Percentiles rank a stretch among this genome's conserved stretches.
Evolutionary conservation across 2,888 invertebrate species (phyloP).

Genomic region (Melinaea menophilus): DNA sequence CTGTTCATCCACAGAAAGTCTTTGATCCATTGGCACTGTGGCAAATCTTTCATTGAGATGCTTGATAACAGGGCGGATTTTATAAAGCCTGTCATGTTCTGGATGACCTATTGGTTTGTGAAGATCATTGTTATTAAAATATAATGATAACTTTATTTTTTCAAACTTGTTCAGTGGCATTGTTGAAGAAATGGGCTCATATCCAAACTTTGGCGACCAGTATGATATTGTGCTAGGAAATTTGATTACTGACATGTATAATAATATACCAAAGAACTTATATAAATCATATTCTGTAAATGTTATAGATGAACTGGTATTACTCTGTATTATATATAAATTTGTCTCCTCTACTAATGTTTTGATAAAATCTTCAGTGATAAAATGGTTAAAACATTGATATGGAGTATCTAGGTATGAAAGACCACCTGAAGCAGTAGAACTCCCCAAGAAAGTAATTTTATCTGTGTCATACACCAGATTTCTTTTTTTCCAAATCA

Average conservation of each 20-base stretch:
- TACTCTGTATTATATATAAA: conserved; percentile 26
- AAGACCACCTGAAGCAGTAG: conserved; percentile 36
- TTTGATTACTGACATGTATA: conserved; percentile 22
- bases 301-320: conserved; percentile 25
- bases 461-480: conserved; percentile 40
- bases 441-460: conserved; percentile 43
- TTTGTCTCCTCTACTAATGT: conserved; percentile 30
- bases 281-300: conserved; percentile 22
- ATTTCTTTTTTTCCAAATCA: conserved; percentile 44
- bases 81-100: conserved; percentile 24
- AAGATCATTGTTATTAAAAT: conserved; percentile 27
- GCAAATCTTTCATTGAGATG: conserved; percentile 34
- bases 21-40: conserved; percentile 37
- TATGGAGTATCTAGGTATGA: conserved; percentile 30
- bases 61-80: conserved; percentile 29
- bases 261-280: conserved; percentile 21
- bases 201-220: conserved; percentile 23
- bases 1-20: conserved; percentile 13
- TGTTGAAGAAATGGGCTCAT: conserved; percentile 23
- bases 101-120: conserved; percentile 31
- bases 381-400: conserved; percentile 35
- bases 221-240: conserved; percentile 18
- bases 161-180: conserved; percentile 28
- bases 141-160: conserved; percentile 21
- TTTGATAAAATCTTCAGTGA: conserved; percentile 35